Evolutionary conservation across 2,888 invertebrate genomes (phyloP).

Genomic region (Drosophila helvetica): DNA sequence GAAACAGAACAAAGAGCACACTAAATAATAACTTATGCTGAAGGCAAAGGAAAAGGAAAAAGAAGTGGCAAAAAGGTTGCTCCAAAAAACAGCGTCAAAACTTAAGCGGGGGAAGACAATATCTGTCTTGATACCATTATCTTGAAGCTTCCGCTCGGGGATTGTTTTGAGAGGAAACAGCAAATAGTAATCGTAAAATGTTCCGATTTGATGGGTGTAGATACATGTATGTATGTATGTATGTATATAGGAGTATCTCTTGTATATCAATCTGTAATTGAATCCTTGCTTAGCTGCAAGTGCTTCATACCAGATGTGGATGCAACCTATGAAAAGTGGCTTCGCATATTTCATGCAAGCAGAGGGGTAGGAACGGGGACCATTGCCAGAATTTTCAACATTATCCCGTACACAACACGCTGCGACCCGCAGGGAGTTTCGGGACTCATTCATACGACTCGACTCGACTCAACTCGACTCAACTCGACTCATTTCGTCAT

Average conservation of each 20-base stretch:
- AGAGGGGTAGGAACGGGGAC: conserved; percentile 17
- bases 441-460: conserved; percentile 13
- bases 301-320: conserved; percentile 32
- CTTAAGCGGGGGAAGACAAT: conserved; percentile 12
- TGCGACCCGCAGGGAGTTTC: conserved; percentile 51
- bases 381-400: conserved; percentile 63
- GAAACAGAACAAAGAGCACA: conserved; percentile 10
- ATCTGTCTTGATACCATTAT: conserved; percentile 40
- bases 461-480: conserved; percentile 7
- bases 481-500: conserved; percentile 67
- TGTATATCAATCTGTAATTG: conserved; percentile 21
- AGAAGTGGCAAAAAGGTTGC: conserved; percentile 11
- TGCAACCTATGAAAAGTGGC: conserved; percentile 54
- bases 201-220: conserved; percentile 27
- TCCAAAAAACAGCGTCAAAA: conserved; percentile 22
- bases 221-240: not conserved
- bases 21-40: conserved; percentile 55
- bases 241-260: too few species aligned
- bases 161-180: conserved; percentile 3
- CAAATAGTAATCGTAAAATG: conserved; percentile 25
- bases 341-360: conserved; percentile 73
- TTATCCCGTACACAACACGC: conserved; percentile 60
- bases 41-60: conserved; percentile 11
- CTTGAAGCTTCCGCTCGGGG: conserved; percentile 30
- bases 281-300: conserved; percentile 5